These are phyloP conservation scores for Nematostella vectensis DNA, from an alignment of 92 coral and sea anemone genomes.

Conservation along the genomic window DNA sequence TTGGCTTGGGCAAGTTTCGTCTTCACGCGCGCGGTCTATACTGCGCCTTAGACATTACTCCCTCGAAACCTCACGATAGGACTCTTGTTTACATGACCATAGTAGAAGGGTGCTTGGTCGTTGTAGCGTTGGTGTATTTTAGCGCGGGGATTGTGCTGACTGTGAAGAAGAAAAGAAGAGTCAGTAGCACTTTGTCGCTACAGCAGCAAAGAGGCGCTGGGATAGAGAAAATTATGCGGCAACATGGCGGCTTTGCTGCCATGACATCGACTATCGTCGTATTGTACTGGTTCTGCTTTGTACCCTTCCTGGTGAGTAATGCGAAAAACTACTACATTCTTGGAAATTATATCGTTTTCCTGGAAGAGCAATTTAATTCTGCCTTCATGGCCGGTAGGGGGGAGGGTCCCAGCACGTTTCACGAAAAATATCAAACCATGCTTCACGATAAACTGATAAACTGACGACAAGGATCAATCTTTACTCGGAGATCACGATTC, in stretches of 20 bases:
- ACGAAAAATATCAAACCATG: too few relatives aligned
- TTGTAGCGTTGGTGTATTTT: constrained; percentile 51
- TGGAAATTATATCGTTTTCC: too few relatives aligned
- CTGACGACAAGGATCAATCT: too few relatives aligned
- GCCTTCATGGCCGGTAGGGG: too few relatives aligned
- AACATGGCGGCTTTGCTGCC: constrained; percentile 70
- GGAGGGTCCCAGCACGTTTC: too few relatives aligned
- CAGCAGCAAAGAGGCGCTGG: constrained; percentile 53
- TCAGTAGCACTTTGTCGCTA: constrained; percentile 33
- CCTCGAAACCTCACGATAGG: constrained; percentile 28
- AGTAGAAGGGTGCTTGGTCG: constrained; percentile 54
- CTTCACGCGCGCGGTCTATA: constrained; percentile 54
- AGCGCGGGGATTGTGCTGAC: constrained; percentile 33
- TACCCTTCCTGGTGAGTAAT: constrained; percentile 93
- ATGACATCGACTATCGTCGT: constrained; percentile 63
- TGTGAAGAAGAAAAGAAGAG: constrained; percentile 43
- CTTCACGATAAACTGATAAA: too few relatives aligned
- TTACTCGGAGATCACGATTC: too few relatives aligned
- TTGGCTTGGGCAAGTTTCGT: constrained; percentile 68
- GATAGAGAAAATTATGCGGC: constrained; percentile 28
- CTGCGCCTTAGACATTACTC: constrained; percentile 64
- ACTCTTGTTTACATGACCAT: constrained; percentile 55
- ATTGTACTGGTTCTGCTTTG: constrained; percentile 65
- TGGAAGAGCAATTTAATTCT: too few relatives aligned
- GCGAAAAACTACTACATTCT: not conserved